A percentile compares a stretch with the other conserved stretches of the same genome.
Conservation (phyloP, 2,113 vertebrate species). For the Callorhinus ursinus region DNA sequence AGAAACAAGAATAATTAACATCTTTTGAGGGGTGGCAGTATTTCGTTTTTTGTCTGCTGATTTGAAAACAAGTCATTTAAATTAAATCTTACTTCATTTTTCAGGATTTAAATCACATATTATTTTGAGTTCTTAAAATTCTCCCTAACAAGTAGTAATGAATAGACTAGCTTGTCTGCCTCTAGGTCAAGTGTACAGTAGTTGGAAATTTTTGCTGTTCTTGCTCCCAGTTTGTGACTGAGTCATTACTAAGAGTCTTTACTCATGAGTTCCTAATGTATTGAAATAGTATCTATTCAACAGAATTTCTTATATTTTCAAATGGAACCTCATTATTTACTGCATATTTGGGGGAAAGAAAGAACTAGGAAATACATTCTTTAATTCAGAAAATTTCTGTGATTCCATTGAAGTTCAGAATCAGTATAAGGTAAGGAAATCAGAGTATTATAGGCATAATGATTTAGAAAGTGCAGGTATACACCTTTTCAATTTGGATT, state of each 20-base stretch:
- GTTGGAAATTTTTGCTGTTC: neutral
- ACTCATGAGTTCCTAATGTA: neutral
- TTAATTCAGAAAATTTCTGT: neutral
- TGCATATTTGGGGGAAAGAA: neutral
- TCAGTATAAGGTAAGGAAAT: neutral
- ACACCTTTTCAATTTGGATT: neutral
- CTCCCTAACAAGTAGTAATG: neutral
- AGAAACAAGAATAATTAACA: neutral
- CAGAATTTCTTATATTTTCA: neutral
- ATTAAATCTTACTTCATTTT: neutral
- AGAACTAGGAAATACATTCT: neutral
- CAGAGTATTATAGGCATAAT: neutral
- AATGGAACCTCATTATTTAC: neutral
- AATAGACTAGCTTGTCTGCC: neutral
- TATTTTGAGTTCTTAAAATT: slow-evolving; percentile 40
- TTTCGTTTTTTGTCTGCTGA: neutral
- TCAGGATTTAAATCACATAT: neutral
- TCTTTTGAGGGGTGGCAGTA: neutral
- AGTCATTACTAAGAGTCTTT: neutral
- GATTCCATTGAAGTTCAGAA: neutral
- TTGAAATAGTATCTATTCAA: neutral
- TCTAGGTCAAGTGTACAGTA: neutral
- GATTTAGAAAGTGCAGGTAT: neutral
- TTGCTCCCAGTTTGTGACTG: neutral
- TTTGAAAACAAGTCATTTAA: neutral